Conservation (phyloP, 2,113 vertebrate genomes). For the Heterotilapia buettikoferi region DNA sequence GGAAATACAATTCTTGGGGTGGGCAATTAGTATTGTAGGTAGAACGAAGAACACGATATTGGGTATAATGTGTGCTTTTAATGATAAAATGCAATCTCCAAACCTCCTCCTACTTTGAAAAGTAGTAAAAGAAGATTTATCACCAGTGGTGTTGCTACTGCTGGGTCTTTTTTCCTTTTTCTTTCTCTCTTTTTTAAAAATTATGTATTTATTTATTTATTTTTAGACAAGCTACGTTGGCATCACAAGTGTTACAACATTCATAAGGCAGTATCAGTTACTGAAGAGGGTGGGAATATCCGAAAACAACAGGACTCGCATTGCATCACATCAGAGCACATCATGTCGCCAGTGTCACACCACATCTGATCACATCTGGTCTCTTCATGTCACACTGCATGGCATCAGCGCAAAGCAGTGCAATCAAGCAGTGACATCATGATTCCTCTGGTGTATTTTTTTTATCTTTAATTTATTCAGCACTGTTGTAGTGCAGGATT, state of each 20-base stretch:
- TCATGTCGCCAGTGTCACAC: background rate
- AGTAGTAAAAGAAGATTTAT: background rate
- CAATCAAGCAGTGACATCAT: background rate
- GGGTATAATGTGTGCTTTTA: background rate
- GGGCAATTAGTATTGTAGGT: constrained; percentile 23
- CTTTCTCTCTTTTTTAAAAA: background rate
- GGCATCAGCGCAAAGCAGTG: background rate
- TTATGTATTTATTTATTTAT: background rate
- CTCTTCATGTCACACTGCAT: background rate
- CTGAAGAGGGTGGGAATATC: background rate
- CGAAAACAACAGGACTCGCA: background rate
- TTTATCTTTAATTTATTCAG: background rate
- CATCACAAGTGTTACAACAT: background rate
- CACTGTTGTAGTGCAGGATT: background rate
- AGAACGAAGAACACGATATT: background rate
- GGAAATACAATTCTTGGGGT: constrained; percentile 27
- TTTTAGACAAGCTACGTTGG: background rate
- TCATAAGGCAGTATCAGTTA: background rate
- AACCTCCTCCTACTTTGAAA: background rate
- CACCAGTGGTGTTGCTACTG: background rate
- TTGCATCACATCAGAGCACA: background rate
- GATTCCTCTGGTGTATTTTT: background rate
- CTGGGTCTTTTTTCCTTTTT: background rate
- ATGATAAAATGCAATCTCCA: background rate
- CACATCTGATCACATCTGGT: constrained; percentile 2